Percentiles rank a stretch among this genome's conserved stretches.
Evolutionary conservation across 2,797 vertebrate genomes (phyloP).

Genomic region (Emydoidea blandingii): DNA sequence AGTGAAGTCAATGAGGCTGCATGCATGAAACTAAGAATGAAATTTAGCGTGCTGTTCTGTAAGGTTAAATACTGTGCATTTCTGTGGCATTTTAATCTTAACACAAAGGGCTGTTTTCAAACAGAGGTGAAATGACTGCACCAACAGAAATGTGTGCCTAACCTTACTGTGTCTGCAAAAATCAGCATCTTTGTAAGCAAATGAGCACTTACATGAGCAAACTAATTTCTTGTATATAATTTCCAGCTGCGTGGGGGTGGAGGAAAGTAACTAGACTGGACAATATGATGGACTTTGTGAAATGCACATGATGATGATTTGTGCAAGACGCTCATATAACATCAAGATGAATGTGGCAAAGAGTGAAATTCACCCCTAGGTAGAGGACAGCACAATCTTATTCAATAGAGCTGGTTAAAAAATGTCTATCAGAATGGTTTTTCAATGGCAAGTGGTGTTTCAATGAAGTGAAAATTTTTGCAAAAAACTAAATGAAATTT

Average conservation of each 20-base stretch:
- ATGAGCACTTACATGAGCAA: conserved; percentile 22
- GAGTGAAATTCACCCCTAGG: neutral
- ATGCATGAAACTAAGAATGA: neutral
- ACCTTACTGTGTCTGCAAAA: neutral
- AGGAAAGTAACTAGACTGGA: neutral
- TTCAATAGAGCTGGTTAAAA: neutral
- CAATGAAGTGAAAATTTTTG: neutral
- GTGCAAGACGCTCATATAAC: neutral
- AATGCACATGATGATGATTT: neutral
- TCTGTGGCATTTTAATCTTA: neutral
- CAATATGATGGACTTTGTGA: neutral
- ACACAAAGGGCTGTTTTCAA: neutral
- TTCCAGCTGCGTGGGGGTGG: neutral
- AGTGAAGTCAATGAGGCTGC: neutral
- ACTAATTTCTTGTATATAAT: neutral
- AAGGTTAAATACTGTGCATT: neutral
- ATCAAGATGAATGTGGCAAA: neutral
- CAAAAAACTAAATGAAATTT: neutral
- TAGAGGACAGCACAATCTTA: neutral
- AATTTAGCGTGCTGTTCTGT: neutral
- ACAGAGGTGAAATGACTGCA: neutral
- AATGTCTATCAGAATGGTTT: neutral
- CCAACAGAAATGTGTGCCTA: neutral
- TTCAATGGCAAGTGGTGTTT: neutral
- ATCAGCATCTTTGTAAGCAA: conserved; percentile 4